These are phyloP conservation scores for Lasioglossum villosulum DNA, from an alignment of 2,888 invertebrate genomes.

Conservation along the genomic window DNA sequence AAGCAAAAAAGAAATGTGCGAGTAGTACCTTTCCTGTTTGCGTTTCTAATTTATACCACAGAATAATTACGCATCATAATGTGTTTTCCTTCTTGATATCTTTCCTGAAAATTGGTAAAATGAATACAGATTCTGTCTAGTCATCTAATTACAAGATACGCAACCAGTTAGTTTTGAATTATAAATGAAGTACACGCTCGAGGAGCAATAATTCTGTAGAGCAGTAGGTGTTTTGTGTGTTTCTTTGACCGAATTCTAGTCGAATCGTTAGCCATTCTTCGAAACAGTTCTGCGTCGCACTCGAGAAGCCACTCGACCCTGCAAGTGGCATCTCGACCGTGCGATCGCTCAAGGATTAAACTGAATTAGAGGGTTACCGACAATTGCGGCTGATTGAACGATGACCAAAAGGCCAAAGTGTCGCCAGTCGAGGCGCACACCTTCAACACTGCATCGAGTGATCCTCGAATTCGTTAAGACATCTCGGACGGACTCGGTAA, in stretches of 20 bases:
- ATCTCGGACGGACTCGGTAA: background rate
- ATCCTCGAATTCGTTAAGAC: background rate
- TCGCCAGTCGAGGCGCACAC: background rate
- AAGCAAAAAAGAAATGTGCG: background rate
- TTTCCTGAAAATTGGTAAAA: background rate
- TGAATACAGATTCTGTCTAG: background rate
- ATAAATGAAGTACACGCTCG: too few species aligned
- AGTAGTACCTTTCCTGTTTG: background rate
- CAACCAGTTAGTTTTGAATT: too few species aligned
- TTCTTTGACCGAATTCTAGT: background rate
- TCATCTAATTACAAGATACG: background rate
- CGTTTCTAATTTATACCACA: background rate
- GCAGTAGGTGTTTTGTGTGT: background rate
- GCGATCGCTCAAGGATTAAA: slow-evolving; percentile 55
- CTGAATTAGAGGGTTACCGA: slow-evolving; percentile 58
- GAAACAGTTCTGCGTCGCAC: slow-evolving; percentile 52
- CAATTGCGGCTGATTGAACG: slow-evolving; percentile 64
- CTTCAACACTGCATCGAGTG: background rate
- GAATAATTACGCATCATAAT: background rate
- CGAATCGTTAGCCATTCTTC: slow-evolving; percentile 16
- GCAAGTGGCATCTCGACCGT: slow-evolving; percentile 33
- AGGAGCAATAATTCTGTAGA: too few species aligned
- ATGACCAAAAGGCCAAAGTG: slow-evolving; percentile 35
- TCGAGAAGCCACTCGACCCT: slow-evolving; percentile 32
- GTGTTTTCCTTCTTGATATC: background rate